Conservation (phyloP, 2,888 invertebrate genomes). For the Stramonita haemastoma region DNA sequence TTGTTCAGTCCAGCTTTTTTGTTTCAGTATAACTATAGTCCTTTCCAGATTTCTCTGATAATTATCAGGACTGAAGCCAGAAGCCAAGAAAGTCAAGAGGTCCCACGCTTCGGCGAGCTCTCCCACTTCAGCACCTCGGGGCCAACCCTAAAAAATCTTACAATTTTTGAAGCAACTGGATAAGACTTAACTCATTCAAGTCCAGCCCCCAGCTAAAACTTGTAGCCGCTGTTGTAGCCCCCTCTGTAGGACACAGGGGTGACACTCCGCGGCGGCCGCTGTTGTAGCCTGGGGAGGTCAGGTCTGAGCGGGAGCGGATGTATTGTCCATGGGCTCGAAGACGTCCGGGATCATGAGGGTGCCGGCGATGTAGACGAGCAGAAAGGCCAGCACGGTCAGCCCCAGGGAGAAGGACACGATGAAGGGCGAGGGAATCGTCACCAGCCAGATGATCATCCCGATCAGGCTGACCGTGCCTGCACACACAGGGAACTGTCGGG, state of each 20-base stretch:
- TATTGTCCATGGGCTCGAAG: slow-evolving; percentile 48
- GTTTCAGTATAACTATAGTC: no score
- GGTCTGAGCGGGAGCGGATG: slow-evolving; percentile 24
- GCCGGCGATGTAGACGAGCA: slow-evolving; percentile 62
- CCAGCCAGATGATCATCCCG: slow-evolving; percentile 63
- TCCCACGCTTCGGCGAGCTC: background rate
- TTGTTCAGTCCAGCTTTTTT: no score
- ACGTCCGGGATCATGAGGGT: slow-evolving; percentile 63
- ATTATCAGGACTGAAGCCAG: no score
- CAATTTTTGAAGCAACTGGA: background rate
- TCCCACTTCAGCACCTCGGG: background rate
- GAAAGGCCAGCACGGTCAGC: slow-evolving; percentile 62
- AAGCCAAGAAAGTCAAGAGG: no score
- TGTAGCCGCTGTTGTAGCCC: background rate
- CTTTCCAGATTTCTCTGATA: no score
- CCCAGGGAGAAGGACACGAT: slow-evolving; percentile 64
- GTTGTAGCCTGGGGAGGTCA: slow-evolving; percentile 19
- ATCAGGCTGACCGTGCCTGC: slow-evolving; percentile 58
- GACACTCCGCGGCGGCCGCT: slow-evolving; percentile 11
- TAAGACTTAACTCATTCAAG: no score
- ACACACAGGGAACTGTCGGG: no score
- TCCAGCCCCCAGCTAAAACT: background rate
- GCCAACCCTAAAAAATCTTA: background rate
- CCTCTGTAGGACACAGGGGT: slow-evolving; percentile 22
- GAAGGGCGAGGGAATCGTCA: slow-evolving; percentile 59